Conservation (phyloP, 2,888 invertebrate genomes). For the Furcula furcula region DNA sequence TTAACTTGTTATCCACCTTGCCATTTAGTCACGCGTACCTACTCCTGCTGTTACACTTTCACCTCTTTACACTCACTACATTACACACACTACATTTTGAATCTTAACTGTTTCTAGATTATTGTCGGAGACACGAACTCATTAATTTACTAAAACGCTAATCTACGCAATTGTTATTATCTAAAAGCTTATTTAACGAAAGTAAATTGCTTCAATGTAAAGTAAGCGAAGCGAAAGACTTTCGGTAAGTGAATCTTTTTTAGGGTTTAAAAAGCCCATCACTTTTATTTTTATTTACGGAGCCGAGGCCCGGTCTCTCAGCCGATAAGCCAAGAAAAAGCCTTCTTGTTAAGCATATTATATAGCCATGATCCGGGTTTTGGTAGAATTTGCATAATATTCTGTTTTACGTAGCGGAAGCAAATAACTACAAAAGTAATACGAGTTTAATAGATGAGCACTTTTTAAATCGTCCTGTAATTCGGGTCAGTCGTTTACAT, state of each 20-base stretch:
- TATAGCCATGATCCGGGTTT: slow-evolving; percentile 20
- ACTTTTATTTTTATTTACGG: slow-evolving; percentile 23
- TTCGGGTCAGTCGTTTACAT: slow-evolving; percentile 15
- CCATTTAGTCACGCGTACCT: slow-evolving; percentile 7
- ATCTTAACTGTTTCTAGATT: too few relatives aligned
- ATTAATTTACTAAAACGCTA: too few relatives aligned
- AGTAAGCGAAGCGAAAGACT: slow-evolving; percentile 14
- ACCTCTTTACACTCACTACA: too few relatives aligned
- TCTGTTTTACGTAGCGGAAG: slow-evolving; percentile 9
- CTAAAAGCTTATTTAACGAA: slow-evolving; percentile 2
- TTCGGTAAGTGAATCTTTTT: slow-evolving; percentile 11
- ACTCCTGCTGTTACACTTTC: slow-evolving; percentile 12
- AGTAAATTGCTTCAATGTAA: slow-evolving; percentile 6
- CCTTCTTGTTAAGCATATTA: slow-evolving; percentile 27
- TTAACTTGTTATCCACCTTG: slow-evolving; percentile 14
- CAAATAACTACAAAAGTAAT: slow-evolving; percentile 12
- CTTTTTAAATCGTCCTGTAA: slow-evolving; percentile 17
- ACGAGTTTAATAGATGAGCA: slow-evolving; percentile 15
- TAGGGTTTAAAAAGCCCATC: slow-evolving; percentile 18
- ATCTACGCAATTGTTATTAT: slow-evolving; percentile 1
- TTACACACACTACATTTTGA: too few relatives aligned
- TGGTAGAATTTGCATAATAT: slow-evolving; percentile 29
- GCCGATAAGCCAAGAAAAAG: slow-evolving; percentile 22
- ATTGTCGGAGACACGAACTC: too few relatives aligned
- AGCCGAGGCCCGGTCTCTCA: slow-evolving; percentile 9